A percentile compares a stretch with the other conserved stretches of the same genome.
These are phyloP conservation scores for Orientallactaga sibirica DNA, from an alignment of 2,797 vertebrate genomes.

Conservation along the genomic window DNA sequence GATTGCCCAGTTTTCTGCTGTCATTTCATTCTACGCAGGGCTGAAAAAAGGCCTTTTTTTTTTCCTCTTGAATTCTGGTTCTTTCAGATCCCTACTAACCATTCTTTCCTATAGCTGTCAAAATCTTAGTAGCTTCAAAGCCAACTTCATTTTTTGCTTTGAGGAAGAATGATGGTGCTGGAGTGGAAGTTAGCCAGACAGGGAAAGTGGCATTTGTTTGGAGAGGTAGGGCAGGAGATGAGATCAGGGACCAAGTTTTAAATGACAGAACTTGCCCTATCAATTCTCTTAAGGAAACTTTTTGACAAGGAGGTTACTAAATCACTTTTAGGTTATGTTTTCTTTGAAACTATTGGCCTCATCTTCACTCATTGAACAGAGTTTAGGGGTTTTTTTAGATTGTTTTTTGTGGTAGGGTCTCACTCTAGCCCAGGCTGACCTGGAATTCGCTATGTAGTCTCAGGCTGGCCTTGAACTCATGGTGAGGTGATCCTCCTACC, in stretches of 20 bases:
- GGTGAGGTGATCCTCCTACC: too few species aligned
- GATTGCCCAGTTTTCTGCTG: neutral
- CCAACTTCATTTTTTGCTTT: neutral
- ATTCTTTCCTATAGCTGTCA: neutral
- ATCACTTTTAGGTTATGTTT: neutral
- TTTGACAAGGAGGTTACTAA: neutral
- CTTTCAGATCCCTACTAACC: neutral
- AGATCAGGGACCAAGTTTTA: neutral
- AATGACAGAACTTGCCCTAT: neutral
- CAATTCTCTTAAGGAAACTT: neutral
- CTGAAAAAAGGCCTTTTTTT: conserved; percentile 13
- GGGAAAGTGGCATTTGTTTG: neutral
- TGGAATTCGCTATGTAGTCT: too few species aligned
- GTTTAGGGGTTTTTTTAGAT: neutral
- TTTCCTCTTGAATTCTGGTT: neutral
- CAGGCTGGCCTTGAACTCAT: too few species aligned
- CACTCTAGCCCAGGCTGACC: too few species aligned
- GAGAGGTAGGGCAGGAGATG: neutral
- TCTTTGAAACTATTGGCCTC: neutral
- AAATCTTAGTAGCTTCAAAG: conserved; percentile 27
- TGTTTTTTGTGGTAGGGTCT: too few species aligned
- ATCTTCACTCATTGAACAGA: neutral
- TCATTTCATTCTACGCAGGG: neutral
- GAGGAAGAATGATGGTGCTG: neutral
- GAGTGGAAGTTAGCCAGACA: neutral